Percentiles rank a stretch among this genome's conserved stretches.
Conservation (phyloP, 2,113 vertebrate species). For the Thomomys bottae region DNA sequence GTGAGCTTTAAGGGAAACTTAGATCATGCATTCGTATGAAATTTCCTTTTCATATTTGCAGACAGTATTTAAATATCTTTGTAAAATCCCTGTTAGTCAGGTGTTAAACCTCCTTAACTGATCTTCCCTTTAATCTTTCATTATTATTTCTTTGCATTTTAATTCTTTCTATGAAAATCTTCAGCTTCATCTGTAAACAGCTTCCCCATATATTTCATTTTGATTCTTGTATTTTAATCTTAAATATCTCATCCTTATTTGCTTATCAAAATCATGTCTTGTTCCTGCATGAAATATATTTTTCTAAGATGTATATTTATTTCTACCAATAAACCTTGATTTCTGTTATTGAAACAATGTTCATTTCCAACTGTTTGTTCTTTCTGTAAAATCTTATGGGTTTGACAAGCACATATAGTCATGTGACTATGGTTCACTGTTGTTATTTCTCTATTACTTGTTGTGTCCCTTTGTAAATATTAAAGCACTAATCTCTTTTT, state of each 20-base stretch:
- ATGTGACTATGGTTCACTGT: not conserved
- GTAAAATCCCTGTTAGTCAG: not conserved
- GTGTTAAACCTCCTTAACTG: not conserved
- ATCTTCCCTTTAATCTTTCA: not conserved
- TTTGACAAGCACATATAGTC: not conserved
- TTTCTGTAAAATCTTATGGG: not conserved
- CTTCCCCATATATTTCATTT: not conserved
- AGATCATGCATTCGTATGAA: no score
- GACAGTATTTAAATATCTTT: no score
- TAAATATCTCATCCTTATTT: not conserved
- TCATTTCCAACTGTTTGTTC: not conserved
- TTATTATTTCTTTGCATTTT: not conserved
- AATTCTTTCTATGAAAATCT: not conserved
- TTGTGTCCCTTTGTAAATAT: not conserved
- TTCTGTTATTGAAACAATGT: not conserved
- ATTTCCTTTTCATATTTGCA: no score
- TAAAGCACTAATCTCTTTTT: no score
- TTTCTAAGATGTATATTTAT: not conserved
- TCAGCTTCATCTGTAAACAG: not conserved
- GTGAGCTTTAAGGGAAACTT: not conserved
- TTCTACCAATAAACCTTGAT: not conserved
- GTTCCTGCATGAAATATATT: not conserved
- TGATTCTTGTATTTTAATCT: not conserved
- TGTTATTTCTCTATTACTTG: not conserved
- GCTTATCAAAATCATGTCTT: not conserved